Evolutionary conservation across 2,113 vertebrate genomes (phyloP).

Genomic region (Butorides virescens): DNA sequence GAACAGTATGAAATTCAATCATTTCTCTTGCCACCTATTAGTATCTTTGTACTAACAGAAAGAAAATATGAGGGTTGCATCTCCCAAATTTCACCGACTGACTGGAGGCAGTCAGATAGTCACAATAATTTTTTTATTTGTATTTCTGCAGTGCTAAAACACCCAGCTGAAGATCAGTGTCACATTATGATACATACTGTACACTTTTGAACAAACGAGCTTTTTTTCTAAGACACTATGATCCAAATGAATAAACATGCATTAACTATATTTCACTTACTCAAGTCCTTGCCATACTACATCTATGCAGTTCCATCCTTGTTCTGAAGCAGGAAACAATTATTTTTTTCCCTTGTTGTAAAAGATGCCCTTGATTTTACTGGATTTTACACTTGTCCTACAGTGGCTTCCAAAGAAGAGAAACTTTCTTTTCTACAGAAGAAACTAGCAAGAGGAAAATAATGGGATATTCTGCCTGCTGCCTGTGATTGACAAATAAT

Average conservation of each 20-base stretch:
- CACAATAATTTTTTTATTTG: not conserved
- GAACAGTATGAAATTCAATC: not conserved
- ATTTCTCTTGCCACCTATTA: not conserved
- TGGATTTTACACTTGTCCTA: not conserved
- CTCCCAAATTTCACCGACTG: not conserved
- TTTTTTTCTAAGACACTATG: not conserved
- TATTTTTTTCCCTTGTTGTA: not conserved
- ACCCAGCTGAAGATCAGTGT: not conserved
- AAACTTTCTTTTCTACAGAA: not conserved
- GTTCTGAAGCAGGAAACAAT: not conserved
- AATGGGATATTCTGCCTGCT: not conserved
- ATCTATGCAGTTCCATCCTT: not conserved
- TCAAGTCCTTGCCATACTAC: not conserved
- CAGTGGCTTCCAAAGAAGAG: not conserved
- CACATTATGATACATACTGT: not conserved
- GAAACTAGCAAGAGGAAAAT: not conserved
- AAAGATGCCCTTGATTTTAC: not conserved
- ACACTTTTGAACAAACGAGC: not conserved
- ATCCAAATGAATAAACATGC: not conserved
- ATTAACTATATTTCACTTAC: not conserved
- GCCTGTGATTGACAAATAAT: not conserved
- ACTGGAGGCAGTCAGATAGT: not conserved
- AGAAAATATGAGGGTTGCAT: not conserved
- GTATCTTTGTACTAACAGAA: not conserved
- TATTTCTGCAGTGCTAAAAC: not conserved